phyloP scores from a whole-genome alignment of 2,113 vertebrate genomes.

The Cavia porcellus region DNA sequence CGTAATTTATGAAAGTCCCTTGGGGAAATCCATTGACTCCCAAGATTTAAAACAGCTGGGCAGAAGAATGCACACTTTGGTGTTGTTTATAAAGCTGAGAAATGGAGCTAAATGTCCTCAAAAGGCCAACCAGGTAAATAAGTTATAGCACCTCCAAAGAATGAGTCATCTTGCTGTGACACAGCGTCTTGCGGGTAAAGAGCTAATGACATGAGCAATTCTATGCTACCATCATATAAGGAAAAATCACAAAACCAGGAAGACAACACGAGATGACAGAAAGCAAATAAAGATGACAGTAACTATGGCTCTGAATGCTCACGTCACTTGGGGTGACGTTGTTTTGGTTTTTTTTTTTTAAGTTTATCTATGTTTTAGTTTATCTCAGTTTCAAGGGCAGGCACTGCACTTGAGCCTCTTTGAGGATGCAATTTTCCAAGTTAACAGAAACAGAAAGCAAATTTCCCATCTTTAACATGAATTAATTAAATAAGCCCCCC shows the following conservation, averaged over 20 bases:
- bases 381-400: too few species aligned
- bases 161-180: background rate
- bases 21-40: background rate
- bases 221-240: background rate
- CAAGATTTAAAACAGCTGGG: background rate
- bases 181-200: background rate
- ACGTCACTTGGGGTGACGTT: background rate
- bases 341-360: background rate
- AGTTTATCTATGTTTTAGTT: background rate
- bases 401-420: too few species aligned
- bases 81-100: background rate
- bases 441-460: too few species aligned
- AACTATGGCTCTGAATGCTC: background rate
- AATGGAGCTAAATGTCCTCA: background rate
- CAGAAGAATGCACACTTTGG: background rate
- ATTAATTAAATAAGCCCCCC: background rate
- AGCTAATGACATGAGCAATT: background rate
- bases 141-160: background rate
- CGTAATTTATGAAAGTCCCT: background rate
- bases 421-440: too few species aligned
- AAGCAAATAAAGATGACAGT: background rate
- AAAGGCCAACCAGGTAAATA: background rate
- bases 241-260: background rate
- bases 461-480: background rate
- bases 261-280: background rate